A percentile compares a stretch with the other conserved stretches of the same genome.
These are phyloP conservation scores for Chymomyza caudatula DNA, from an alignment of 2,888 invertebrate genomes.

Conservation along the genomic window DNA sequence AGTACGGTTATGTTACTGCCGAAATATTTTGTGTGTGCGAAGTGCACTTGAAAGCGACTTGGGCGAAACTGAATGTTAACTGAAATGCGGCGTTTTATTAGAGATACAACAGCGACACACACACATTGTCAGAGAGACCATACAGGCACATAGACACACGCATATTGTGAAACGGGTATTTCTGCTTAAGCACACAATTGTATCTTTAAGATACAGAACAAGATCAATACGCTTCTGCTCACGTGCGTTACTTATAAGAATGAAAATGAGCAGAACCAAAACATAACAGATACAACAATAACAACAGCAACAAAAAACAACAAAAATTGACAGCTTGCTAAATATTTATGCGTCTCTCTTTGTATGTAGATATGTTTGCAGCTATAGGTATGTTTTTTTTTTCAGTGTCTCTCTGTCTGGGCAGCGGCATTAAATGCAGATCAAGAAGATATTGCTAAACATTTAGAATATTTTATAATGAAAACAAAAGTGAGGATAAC, in stretches of 20 bases:
- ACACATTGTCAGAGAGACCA: slow-evolving; percentile 6
- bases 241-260: slow-evolving; percentile 48
- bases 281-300: slow-evolving; percentile 1
- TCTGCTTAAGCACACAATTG: slow-evolving; percentile 23
- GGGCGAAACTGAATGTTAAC: slow-evolving; percentile 75
- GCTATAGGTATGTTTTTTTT: neutral
- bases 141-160: slow-evolving; percentile 20
- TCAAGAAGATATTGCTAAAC: neutral
- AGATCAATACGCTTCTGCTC: slow-evolving; percentile 65
- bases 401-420: neutral
- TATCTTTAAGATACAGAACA: slow-evolving; percentile 68
- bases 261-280: slow-evolving; percentile 16
- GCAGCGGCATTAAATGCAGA: neutral
- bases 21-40: slow-evolving; percentile 41
- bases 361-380: neutral
- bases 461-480: slow-evolving; percentile 46
- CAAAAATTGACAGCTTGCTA: slow-evolving; percentile 45
- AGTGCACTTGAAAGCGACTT: slow-evolving; percentile 76
- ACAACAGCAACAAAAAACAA: slow-evolving; percentile 28
- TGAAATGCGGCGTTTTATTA: slow-evolving; percentile 74
- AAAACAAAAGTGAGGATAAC: slow-evolving; percentile 53
- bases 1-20: neutral
- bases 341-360: slow-evolving; percentile 58
- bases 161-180: slow-evolving; percentile 19
- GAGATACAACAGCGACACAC: slow-evolving; percentile 44